Percentiles rank a stretch among this genome's conserved stretches.
phyloP scores from a whole-genome alignment of 2,888 invertebrate species.

The Dysmachus trigonus region DNA sequence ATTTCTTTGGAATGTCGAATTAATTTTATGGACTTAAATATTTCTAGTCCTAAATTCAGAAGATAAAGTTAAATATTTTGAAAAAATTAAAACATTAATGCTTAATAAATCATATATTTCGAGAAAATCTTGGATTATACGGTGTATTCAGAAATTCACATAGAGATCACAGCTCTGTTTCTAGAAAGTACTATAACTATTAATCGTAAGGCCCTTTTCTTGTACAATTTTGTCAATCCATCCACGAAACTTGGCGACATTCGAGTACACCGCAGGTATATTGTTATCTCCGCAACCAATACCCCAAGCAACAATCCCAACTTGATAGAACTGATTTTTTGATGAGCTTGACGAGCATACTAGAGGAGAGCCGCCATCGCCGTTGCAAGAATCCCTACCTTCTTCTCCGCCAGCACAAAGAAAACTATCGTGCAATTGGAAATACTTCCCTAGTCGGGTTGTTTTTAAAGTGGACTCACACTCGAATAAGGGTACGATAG shows the following conservation, averaged over 20 bases:
- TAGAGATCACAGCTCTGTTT: background rate
- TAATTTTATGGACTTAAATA: no score
- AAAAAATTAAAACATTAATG: background rate
- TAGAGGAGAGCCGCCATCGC: constrained; percentile 78
- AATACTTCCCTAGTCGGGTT: constrained; percentile 74
- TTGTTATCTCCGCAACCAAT: constrained; percentile 74
- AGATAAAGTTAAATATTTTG: background rate
- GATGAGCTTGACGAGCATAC: constrained; percentile 70
- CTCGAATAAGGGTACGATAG: constrained; percentile 68
- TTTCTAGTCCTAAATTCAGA: no score
- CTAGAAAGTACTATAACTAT: background rate
- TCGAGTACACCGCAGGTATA: constrained; percentile 77
- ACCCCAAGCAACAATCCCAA: constrained; percentile 78
- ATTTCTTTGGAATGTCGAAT: no score
- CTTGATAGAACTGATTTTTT: constrained; percentile 50
- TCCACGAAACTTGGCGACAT: constrained; percentile 69
- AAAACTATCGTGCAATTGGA: constrained; percentile 72
- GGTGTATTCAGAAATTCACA: background rate
- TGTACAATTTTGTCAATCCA: constrained; percentile 72
- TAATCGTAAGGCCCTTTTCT: background rate
- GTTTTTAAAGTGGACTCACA: constrained; percentile 67
- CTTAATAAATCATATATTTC: background rate
- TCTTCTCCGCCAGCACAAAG: constrained; percentile 80
- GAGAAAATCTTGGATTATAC: background rate
- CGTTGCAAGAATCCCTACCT: constrained; percentile 65